Evolutionary conservation across 2,888 invertebrate genomes (phyloP).

Genomic region (Lissonota sp.): DNA sequence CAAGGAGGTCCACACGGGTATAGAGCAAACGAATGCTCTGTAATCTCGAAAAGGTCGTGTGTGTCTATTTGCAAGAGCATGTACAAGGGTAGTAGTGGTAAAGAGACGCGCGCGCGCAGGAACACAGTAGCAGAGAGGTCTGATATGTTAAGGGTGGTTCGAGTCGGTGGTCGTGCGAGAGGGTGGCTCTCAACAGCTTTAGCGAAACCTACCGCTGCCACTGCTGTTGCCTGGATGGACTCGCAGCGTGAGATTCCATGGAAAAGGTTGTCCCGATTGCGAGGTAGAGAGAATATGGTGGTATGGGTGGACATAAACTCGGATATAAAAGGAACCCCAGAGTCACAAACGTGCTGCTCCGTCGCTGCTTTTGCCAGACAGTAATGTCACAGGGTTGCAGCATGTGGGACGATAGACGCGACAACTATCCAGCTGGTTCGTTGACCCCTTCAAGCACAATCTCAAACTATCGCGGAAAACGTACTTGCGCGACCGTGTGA

Average conservation of each 20-base stretch:
- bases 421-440: constrained; percentile 73
- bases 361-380: constrained; percentile 14
- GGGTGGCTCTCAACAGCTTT: constrained; percentile 60
- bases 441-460: constrained; percentile 68
- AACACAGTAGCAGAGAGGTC: constrained; percentile 32
- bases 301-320: constrained; percentile 37
- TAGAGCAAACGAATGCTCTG: constrained; percentile 42
- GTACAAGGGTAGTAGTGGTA: constrained; percentile 47
- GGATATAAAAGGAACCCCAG: constrained; percentile 30
- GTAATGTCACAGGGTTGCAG: constrained; percentile 50
- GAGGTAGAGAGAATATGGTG: neutral
- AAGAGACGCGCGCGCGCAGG: constrained; percentile 53
- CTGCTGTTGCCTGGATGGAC: constrained; percentile 5
- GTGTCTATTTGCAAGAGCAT: neutral
- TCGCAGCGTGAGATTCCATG: constrained; percentile 27
- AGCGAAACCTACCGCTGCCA: constrained; percentile 17
- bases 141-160: constrained; percentile 61
- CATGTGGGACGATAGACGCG: constrained; percentile 66
- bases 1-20: constrained; percentile 65
- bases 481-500: constrained; percentile 64
- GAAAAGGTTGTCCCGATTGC: constrained; percentile 43
- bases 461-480: constrained; percentile 38
- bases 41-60: constrained; percentile 26
- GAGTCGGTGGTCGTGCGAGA: constrained; percentile 44
- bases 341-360: constrained; percentile 38